phyloP scores from a whole-genome alignment of 2,797 vertebrate genomes.

The Spondyliosoma cantharus region DNA sequence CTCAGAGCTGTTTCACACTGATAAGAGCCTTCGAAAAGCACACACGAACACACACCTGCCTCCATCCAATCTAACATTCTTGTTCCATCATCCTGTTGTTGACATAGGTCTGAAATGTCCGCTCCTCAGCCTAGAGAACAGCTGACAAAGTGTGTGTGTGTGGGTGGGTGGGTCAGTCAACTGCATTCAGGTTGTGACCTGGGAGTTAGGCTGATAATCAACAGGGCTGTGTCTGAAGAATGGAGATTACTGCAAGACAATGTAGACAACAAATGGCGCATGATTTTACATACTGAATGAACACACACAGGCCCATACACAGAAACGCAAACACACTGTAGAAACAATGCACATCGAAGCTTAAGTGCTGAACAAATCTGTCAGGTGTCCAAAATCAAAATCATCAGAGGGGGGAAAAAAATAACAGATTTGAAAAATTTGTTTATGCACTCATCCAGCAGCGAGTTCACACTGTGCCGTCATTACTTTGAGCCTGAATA shows the following conservation, averaged over 20 bases:
- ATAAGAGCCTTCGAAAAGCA: conserved; percentile 51
- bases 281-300: conserved; percentile 2
- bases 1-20: conserved; percentile 58
- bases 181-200: conserved; percentile 17
- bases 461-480: too few relatives aligned
- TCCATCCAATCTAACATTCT: conserved; percentile 47
- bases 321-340: not conserved
- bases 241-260: conserved; percentile 52
- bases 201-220: conserved; percentile 29
- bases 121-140: conserved; percentile 43
- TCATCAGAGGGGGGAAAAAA: too few relatives aligned
- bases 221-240: conserved; percentile 25
- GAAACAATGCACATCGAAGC: not conserved
- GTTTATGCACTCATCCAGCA: too few relatives aligned
- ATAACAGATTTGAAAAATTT: too few relatives aligned
- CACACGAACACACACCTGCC: conserved; percentile 56
- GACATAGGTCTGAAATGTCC: conserved; percentile 47
- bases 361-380: not conserved
- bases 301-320: not conserved
- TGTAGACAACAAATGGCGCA: conserved; percentile 33
- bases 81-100: conserved; percentile 40
- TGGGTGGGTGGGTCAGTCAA: not conserved
- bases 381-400: conserved; percentile 1
- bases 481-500: too few relatives aligned
- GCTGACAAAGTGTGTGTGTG: conserved; percentile 10